A percentile compares a stretch with the other conserved stretches of the same genome.
Evolutionary conservation across 2,113 vertebrate species (phyloP).

Genomic region (Ictidomys tridecemlineatus): DNA sequence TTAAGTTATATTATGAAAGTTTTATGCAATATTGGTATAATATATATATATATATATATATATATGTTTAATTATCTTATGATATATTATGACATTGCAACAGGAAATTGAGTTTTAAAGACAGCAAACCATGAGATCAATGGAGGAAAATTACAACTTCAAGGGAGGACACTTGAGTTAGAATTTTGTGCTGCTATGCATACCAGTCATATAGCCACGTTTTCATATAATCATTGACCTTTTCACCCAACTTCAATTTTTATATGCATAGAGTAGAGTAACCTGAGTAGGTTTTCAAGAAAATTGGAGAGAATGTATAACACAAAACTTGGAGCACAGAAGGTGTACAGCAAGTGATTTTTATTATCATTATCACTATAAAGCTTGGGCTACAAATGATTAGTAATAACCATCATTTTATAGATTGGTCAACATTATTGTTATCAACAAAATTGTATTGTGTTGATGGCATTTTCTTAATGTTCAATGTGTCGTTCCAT

Average conservation of each 20-base stretch:
- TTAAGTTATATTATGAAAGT: constrained; percentile 15
- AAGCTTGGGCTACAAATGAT: background rate
- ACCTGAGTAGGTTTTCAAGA: background rate
- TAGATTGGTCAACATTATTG: background rate
- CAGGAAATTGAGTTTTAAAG: background rate
- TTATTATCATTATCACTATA: background rate
- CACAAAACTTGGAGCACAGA: background rate
- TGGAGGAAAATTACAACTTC: background rate
- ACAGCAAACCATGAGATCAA: background rate
- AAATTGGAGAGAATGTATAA: background rate
- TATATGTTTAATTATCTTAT: background rate
- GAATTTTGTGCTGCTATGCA: background rate
- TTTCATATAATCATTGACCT: background rate
- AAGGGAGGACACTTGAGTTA: background rate
- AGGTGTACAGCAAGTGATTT: background rate
- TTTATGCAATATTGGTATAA: background rate
- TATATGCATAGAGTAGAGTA: background rate
- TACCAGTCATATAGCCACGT: background rate
- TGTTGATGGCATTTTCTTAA: constrained; percentile 9
- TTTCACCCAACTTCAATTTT: background rate
- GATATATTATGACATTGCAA: background rate
- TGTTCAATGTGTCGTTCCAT: background rate
- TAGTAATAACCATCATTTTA: background rate
- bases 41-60: background rate
- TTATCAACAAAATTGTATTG: background rate